Base-by-base conservation (phyloP, 2,888 invertebrate species). In the Eilema caniola region DNA sequence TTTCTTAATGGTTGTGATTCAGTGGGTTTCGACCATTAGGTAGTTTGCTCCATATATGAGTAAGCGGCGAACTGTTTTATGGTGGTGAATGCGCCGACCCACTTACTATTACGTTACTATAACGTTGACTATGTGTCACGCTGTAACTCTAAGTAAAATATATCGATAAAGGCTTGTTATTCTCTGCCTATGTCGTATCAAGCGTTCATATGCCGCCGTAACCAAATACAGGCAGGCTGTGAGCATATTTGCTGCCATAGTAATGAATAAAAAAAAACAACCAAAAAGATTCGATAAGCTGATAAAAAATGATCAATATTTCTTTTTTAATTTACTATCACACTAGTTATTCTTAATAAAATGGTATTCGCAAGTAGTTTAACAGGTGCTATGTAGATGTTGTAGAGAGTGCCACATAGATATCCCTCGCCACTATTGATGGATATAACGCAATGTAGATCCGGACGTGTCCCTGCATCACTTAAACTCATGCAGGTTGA, bases 1-100 rank as follows among this genome's bases (percentile, higher is more conserved):
- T 87, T 90, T 91, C 86, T 89, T 88, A 86, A 90, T 88, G 89
- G 83, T 86, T 84, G 81, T 79, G 83, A 79, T 80, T 80, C 84
- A 84, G 77, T 76, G 83, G 81, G 78, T 83, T 83, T 78, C 67
- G 77, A 69, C 74, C 80, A 80, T 84, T 83, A 67, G 67, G 61
- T 67, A 80, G 66, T 83, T 78, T 63, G 70, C 74, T 72, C 74
- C 62, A 75, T 81, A 71, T 71, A 68, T 78, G 84, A 84, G 77
- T 83, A 80, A 82, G 75, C 75, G 68, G 53, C 74, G 80, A 80
- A 74, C 76, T 71, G 70, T 79, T 87, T 87, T 81, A 85, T 79
- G 76, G 61, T 73, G 73, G 74, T 82, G 84, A 83, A 73, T 83
- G 47, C 23, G 56, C 59, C 70, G 82, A 76, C 84, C 84, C 66